Conservation (phyloP, 2,113 vertebrate genomes). For the Chlamydotis undulata region DNA sequence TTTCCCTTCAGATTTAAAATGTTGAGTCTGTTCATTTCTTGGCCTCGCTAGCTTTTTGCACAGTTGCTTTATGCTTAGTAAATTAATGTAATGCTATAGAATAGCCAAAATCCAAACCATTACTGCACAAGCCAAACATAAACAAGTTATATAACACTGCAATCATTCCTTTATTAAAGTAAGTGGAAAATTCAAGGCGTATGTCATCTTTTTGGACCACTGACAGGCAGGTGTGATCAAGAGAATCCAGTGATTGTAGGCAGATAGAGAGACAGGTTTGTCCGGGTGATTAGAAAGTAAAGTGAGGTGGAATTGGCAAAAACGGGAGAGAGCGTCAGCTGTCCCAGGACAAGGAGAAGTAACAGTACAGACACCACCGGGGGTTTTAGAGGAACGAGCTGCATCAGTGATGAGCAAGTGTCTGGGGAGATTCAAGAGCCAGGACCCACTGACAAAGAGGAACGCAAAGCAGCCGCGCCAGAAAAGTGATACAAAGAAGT, state of each 20-base stretch:
- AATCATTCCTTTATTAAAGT: conserved; percentile 51
- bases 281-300: conserved; percentile 29
- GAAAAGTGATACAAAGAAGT: neutral
- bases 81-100: neutral
- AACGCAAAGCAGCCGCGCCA: neutral
- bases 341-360: neutral
- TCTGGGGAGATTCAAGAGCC: neutral
- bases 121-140: conserved; percentile 10
- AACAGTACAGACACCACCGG: neutral
- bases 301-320: conserved; percentile 13
- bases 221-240: conserved; percentile 66
- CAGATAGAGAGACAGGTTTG: conserved; percentile 58
- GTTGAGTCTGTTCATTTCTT: neutral
- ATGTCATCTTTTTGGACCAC: conserved; percentile 60
- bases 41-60: neutral
- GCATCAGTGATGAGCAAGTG: neutral
- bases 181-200: conserved; percentile 44
- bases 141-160: conserved; percentile 64
- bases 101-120: neutral
- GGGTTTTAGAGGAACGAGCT: neutral
- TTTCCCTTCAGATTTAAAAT: neutral
- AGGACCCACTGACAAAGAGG: neutral
- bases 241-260: conserved; percentile 24
- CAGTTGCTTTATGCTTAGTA: neutral
- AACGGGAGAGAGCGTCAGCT: neutral